Conservation (phyloP, 2,888 invertebrate species). For the Endotricha flammealis region DNA sequence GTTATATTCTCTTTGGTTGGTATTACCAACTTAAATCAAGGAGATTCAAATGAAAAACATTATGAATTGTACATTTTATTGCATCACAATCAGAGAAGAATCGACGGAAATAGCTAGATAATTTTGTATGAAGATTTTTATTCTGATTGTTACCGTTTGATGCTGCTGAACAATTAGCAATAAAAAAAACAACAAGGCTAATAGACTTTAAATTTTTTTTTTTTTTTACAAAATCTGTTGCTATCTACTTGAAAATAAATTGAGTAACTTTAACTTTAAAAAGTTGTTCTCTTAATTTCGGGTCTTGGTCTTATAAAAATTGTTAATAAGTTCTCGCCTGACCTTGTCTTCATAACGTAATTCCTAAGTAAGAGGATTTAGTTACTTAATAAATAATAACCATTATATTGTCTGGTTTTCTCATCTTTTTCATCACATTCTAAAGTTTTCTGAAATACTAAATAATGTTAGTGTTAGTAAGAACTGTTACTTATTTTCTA, state of each 20-base stretch:
- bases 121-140: conserved; percentile 27
- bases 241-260: too few relatives aligned
- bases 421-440: background rate
- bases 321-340: conserved; percentile 13
- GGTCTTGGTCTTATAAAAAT: too few relatives aligned
- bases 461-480: too few relatives aligned
- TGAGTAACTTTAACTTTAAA: too few relatives aligned
- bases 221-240: background rate
- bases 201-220: conserved; percentile 1
- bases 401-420: background rate
- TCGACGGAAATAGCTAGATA: conserved; percentile 28
- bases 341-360: conserved; percentile 18
- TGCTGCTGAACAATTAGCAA: conserved; percentile 27
- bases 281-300: background rate
- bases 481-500: too few relatives aligned
- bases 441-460: background rate
- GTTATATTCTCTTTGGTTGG: too few relatives aligned
- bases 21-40: too few relatives aligned
- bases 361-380: background rate
- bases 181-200: conserved; percentile 23
- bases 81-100: conserved; percentile 21
- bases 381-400: background rate
- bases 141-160: conserved; percentile 16
- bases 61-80: too few relatives aligned
- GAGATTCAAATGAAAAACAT: too few relatives aligned